Conservation (phyloP, 2,888 invertebrate species). For the Drosophila greeni region DNA sequence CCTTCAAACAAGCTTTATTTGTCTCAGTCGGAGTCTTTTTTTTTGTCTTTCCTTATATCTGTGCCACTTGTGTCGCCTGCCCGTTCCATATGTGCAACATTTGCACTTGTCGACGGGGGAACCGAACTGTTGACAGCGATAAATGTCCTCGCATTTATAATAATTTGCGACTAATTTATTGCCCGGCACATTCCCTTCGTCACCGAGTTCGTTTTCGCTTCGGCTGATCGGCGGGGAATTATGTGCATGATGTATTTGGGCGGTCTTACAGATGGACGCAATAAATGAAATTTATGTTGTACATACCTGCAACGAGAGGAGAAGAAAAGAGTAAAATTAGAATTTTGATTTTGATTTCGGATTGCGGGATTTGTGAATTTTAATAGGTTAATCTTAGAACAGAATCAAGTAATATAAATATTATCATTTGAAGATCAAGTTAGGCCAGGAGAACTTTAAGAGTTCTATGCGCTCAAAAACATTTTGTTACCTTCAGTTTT, state of each 20-base stretch:
- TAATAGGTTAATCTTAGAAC: too few relatives aligned
- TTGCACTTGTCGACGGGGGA: constrained; percentile 31
- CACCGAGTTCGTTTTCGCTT: constrained; percentile 12
- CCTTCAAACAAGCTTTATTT: constrained; percentile 65
- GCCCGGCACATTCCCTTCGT: constrained; percentile 49
- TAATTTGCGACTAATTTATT: constrained; percentile 72
- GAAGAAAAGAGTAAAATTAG: constrained; percentile 35
- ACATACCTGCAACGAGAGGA: constrained; percentile 64
- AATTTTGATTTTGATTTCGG: neutral
- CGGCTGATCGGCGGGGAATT: constrained; percentile 30
- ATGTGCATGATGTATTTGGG: constrained; percentile 45
- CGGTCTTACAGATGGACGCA: constrained; percentile 53
- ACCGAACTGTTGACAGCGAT: constrained; percentile 55
- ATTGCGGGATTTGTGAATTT: neutral
- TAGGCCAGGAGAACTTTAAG: too few relatives aligned
- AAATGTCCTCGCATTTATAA: constrained; percentile 71
- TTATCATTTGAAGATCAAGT: too few relatives aligned
- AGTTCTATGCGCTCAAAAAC: neutral
- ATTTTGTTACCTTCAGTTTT: neutral
- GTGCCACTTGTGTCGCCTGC: constrained; percentile 21
- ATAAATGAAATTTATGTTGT: constrained; percentile 55
- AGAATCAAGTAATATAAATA: too few relatives aligned
- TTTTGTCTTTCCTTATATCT: neutral
- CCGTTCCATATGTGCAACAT: constrained; percentile 44
- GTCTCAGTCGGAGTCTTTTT: constrained; percentile 45